Base-by-base conservation (phyloP, 1,140 invertebrate species). In the Chelonus insularis region DNA sequence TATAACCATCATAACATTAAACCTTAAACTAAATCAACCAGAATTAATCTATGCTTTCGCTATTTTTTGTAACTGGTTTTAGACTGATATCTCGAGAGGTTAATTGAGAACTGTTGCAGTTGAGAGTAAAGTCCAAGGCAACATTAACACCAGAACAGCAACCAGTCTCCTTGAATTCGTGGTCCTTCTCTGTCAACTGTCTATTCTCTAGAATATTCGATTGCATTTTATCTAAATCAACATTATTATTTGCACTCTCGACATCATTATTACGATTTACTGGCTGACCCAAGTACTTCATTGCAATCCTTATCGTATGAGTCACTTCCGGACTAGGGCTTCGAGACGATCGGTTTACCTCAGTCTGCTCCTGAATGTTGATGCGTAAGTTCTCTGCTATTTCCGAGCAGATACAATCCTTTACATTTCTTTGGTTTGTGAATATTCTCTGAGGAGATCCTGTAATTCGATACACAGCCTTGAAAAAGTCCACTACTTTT, bases 301-400 rank as follows among this genome's bases (percentile, higher is more conserved):
- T 76, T 52, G 73, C 75, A 50, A 79, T 77, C 25, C 72, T 67
- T 62, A 77, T 77, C 8, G 68, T 73, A 45, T 75, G 75, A 68
- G 70, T 77, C 69, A 76, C 70, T 72, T 77, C 74, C 67, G 77
- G 74, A 59, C 75, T 77, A 2, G 66, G 60, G n/a, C 65, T 68
- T 1, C 70, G 62, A 34, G 76, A 65, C 1, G 63, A 36, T 21
- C 16, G 50, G 8, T 21, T 59, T 29, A 71, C 48, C 51, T 75
- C 69, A 11, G 63, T 68, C n/a, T 70, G 65, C 55, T 69, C 67
- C 34, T 64, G 68, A 58, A 74, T 67, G 62, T 72, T 66, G 14
- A 73, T 68, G 7, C 70, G 69, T 1, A 75, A 52, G 48, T 74
- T 71, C 54, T 70, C 68, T 14, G 70, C 64, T 54, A 76, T 68